A percentile compares a stretch with the other conserved stretches of the same genome.
Evolutionary conservation across 2,888 invertebrate genomes (phyloP).

Genomic region (Tipula confusa): DNA sequence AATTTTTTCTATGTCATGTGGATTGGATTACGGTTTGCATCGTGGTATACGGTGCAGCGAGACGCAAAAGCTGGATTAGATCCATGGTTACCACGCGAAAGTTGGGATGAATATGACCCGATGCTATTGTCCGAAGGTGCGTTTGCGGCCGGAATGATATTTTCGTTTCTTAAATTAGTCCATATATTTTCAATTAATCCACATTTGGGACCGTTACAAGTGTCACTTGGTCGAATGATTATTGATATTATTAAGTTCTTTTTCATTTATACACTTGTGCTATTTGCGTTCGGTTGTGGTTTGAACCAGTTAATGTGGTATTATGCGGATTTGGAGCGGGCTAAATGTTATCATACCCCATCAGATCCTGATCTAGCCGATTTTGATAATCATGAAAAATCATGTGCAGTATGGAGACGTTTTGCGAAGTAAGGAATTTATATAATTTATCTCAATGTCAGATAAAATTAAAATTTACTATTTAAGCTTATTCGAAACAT

Average conservation of each 20-base stretch:
- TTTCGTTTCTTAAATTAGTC: constrained; percentile 90
- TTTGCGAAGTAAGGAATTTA: constrained; percentile 75
- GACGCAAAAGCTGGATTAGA: constrained; percentile 66
- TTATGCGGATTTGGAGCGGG: constrained; percentile 82
- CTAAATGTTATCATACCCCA: constrained; percentile 74
- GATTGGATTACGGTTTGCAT: constrained; percentile 79
- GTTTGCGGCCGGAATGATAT: constrained; percentile 96
- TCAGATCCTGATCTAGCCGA: constrained; percentile 59
- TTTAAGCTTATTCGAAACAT: constrained; percentile 91
- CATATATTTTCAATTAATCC: constrained; percentile 97
- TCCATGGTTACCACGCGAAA: constrained; percentile 81
- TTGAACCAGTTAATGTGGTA: constrained; percentile 91
- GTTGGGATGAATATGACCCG: constrained; percentile 94
- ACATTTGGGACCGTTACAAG: constrained; percentile 87
- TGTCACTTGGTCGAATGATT: constrained; percentile 90
- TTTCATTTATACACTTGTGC: constrained; percentile 86
- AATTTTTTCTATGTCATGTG: constrained; percentile 94
- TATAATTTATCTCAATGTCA: no score
- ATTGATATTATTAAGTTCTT: constrained; percentile 94
- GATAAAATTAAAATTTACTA: background rate
- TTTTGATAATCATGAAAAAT: constrained; percentile 77
- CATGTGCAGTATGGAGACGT: constrained; percentile 81
- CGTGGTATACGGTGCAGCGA: constrained; percentile 81
- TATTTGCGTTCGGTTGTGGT: constrained; percentile 95
- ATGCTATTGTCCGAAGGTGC: constrained; percentile 88